phyloP scores from a whole-genome alignment of 2,888 invertebrate genomes.

The Nymphalis c-album region DNA sequence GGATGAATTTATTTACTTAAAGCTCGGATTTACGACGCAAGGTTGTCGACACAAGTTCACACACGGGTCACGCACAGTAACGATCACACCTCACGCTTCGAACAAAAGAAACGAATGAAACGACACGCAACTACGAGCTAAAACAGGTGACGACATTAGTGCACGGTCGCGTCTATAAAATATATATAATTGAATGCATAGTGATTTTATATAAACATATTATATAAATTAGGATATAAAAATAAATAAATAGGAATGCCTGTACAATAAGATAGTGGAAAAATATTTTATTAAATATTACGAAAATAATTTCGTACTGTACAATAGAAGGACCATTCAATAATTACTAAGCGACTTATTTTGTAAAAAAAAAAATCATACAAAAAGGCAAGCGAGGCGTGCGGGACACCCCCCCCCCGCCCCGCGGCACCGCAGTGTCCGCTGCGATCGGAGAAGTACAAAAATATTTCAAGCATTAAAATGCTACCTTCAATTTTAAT shows the following conservation, averaged over 20 bases:
- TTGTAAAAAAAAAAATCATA: slow-evolving; percentile 2
- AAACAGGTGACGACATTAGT: too few relatives aligned
- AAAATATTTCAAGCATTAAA: not conserved
- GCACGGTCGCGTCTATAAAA: not conserved
- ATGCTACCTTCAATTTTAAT: not conserved
- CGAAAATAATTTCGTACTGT: not conserved
- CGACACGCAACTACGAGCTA: too few relatives aligned
- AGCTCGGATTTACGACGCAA: slow-evolving; percentile 3
- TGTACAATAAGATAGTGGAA: slow-evolving; percentile 1
- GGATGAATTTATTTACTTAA: not conserved
- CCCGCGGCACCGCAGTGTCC: too few relatives aligned
- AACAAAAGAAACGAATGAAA: too few relatives aligned
- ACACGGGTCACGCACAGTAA: not conserved
- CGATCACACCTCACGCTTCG: too few relatives aligned
- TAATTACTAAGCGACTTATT: not conserved
- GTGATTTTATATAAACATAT: not conserved
- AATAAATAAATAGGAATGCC: slow-evolving; percentile 9
- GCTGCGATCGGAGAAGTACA: not conserved
- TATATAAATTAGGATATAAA: not conserved
- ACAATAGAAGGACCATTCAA: not conserved
- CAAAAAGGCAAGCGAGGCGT: not conserved
- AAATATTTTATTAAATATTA: not conserved
- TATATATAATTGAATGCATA: not conserved
- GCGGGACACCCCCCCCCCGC: not conserved
- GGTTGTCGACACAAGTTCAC: not conserved